Percentiles rank a stretch among this genome's conserved stretches.
phyloP scores from a whole-genome alignment of 2,888 invertebrate species.

The Cataglyphis albicans region DNA sequence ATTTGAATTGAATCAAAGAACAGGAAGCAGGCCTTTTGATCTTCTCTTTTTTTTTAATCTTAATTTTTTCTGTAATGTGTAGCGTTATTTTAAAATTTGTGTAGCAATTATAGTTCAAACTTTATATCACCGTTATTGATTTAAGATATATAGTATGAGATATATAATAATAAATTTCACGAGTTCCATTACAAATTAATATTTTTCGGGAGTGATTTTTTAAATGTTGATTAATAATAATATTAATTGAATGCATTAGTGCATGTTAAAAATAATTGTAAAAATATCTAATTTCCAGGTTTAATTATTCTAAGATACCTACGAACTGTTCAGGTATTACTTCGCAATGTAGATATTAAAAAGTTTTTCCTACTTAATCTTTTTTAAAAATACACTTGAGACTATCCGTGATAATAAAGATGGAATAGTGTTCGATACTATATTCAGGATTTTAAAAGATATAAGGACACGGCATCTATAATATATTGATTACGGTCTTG shows the following conservation, averaged over 20 bases:
- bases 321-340: background rate
- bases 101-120: background rate
- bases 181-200: background rate
- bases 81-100: background rate
- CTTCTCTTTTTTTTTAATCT: background rate
- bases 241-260: background rate
- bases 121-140: background rate
- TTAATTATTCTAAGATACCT: background rate
- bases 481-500: background rate
- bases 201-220: background rate
- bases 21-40: background rate
- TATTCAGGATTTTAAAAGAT: background rate
- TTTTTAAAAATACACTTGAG: background rate
- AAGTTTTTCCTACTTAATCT: background rate
- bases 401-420: background rate
- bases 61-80: background rate
- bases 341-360: background rate
- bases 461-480: background rate
- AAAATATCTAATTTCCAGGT: background rate
- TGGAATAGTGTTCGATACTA: background rate
- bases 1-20: background rate
- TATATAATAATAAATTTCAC: background rate
- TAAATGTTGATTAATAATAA: background rate
- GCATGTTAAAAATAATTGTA: background rate
- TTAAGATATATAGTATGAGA: background rate